A percentile compares a stretch with the other conserved stretches of the same genome.
These are phyloP conservation scores for Enteromius viviparus DNA, from an alignment of 2,797 vertebrate genomes.

Conservation along the genomic window DNA sequence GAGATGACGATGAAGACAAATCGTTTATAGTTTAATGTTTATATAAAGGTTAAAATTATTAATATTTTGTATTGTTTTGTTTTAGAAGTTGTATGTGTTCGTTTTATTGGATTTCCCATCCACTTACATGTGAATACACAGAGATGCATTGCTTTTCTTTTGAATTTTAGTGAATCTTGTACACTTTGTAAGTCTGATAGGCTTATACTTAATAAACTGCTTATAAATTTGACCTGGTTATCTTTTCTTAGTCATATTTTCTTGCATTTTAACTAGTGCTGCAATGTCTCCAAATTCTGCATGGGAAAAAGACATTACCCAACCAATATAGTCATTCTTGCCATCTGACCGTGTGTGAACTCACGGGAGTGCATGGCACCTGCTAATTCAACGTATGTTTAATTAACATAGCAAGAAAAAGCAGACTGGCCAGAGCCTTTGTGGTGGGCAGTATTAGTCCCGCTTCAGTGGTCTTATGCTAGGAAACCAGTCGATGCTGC, in stretches of 20 bases:
- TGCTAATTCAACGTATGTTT: slow-evolving; percentile 74
- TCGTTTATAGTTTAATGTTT: not conserved
- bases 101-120: not conserved
- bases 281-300: slow-evolving; percentile 14
- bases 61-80: not conserved
- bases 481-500: slow-evolving; percentile 43
- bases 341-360: slow-evolving; percentile 51
- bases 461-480: slow-evolving; percentile 66
- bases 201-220: slow-evolving; percentile 9
- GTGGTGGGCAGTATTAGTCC: slow-evolving; percentile 72
- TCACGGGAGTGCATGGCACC: slow-evolving; percentile 49
- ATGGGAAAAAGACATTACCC: slow-evolving; percentile 37
- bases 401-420: slow-evolving; percentile 80
- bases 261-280: slow-evolving; percentile 25
- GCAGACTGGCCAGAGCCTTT: slow-evolving; percentile 70
- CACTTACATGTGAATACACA: not conserved
- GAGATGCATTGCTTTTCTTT: not conserved
- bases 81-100: not conserved
- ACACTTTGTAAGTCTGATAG: not conserved
- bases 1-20: not conserved
- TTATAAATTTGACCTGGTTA: not conserved
- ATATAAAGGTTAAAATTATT: not conserved
- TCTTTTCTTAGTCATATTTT: not conserved
- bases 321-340: slow-evolving; percentile 34
- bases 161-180: not conserved